Percentiles rank a stretch among this genome's conserved stretches.
These are phyloP conservation scores for Brachypterus glaber DNA, from an alignment of 2,888 invertebrate genomes.

Conservation along the genomic window DNA sequence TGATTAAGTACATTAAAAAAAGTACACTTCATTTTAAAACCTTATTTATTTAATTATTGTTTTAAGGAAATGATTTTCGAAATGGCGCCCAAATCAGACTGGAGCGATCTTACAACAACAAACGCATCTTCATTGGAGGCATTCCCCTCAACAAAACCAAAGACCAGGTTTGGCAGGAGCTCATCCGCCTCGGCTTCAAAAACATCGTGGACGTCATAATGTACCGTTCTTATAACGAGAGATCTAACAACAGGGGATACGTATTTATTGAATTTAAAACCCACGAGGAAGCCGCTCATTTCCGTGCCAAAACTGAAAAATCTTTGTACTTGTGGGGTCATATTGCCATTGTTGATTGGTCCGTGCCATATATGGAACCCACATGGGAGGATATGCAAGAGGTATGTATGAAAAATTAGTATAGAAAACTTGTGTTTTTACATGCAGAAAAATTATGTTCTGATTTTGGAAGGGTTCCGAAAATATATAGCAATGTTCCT, in stretches of 20 bases:
- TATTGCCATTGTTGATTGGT: conserved; percentile 72
- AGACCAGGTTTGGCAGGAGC: conserved; percentile 52
- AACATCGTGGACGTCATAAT: conserved; percentile 47
- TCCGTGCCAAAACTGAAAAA: conserved; percentile 52
- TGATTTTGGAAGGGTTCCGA: no score
- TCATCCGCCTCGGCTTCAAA: conserved; percentile 37
- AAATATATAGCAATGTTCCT: no score
- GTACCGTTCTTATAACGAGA: conserved; percentile 47
- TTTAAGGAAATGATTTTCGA: neutral
- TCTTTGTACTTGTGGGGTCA: conserved; percentile 54
- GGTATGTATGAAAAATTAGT: no score
- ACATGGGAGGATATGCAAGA: conserved; percentile 58
- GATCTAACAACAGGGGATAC: conserved; percentile 62
- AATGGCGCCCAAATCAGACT: conserved; percentile 43
- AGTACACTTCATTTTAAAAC: neutral
- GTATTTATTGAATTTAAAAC: conserved; percentile 73
- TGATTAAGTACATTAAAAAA: neutral
- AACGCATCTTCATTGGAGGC: conserved; percentile 30
- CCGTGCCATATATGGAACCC: conserved; percentile 64
- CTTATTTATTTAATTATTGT: neutral
- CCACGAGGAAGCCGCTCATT: conserved; percentile 64
- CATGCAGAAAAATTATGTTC: no score
- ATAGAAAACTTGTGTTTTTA: no score
- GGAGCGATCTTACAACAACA: conserved; percentile 25
- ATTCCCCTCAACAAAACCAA: conserved; percentile 45